These are phyloP conservation scores for Boulengeromyrus knoepffleri DNA, from an alignment of 2,113 vertebrate species.

Conservation along the genomic window DNA sequence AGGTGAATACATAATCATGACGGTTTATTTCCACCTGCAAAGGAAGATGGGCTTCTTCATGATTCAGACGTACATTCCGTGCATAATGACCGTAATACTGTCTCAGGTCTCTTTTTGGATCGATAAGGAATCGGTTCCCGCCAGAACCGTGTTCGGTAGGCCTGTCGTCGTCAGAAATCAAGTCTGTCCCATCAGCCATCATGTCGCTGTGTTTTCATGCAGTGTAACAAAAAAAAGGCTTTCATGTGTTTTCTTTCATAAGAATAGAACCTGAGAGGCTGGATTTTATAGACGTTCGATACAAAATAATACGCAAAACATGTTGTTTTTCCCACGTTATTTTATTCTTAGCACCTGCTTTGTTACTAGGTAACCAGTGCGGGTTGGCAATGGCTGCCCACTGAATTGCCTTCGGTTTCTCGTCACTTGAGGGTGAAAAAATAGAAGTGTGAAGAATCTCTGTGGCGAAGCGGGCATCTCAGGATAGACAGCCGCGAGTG, in stretches of 20 bases:
- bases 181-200: not conserved
- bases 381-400: slow-evolving; percentile 11
- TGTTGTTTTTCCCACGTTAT: not conserved
- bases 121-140: slow-evolving; percentile 93
- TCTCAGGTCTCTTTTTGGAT: slow-evolving; percentile 98
- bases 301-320: not conserved
- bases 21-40: slow-evolving; percentile 92
- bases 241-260: not conserved
- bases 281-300: not conserved
- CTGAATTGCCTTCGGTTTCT: slow-evolving; percentile 33
- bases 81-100: slow-evolving; percentile 94
- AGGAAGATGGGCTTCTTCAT: slow-evolving; percentile 98
- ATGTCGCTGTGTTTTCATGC: slow-evolving; percentile 14
- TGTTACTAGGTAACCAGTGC: not conserved
- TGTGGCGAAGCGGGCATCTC: slow-evolving; percentile 44
- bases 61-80: slow-evolving; percentile 95
- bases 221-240: not conserved
- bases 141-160: slow-evolving; percentile 92
- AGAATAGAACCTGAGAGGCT: not conserved
- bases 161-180: slow-evolving; percentile 21
- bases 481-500: slow-evolving; percentile 41
- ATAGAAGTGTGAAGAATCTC: slow-evolving; percentile 9
- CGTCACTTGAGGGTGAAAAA: slow-evolving; percentile 21
- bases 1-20: slow-evolving; percentile 97
- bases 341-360: not conserved